Evolutionary conservation across 2,797 vertebrate species (phyloP).

Genomic region (Varecia variegata): DNA sequence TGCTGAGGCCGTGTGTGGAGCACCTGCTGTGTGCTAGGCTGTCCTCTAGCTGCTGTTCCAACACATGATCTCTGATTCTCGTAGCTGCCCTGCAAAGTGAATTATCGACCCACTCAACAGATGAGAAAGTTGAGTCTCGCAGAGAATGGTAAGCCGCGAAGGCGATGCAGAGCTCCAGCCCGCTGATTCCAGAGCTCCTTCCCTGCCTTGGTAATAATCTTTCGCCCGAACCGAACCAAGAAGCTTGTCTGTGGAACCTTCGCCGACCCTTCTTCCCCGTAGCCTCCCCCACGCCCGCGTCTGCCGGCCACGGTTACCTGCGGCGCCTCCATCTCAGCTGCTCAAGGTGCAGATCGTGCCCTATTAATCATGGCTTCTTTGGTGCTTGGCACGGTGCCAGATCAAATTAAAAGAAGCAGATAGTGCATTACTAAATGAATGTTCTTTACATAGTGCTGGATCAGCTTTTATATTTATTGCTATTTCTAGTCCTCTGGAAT

Average conservation of each 20-base stretch:
- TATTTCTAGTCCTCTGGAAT: not conserved
- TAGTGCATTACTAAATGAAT: not conserved
- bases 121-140: not conserved
- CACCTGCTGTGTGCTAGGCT: not conserved
- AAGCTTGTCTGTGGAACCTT: not conserved
- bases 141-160: not conserved
- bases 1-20: not conserved
- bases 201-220: not conserved
- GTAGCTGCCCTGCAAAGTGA: not conserved
- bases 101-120: not conserved
- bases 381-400: not conserved
- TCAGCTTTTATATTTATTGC: not conserved
- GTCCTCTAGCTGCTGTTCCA: too few relatives aligned
- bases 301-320: rapidly evolving
- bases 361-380: rapidly evolving
- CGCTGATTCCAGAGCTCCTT: not conserved
- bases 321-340: not conserved
- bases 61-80: not conserved
- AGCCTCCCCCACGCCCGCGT: not conserved
- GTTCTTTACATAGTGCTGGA: not conserved
- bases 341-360: not conserved
- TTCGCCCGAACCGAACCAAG: not conserved
- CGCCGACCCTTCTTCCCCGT: rapidly evolving
- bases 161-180: not conserved
- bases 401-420: not conserved